These are phyloP conservation scores for Aphodius sticticus DNA, from an alignment of 2,888 invertebrate genomes.

Conservation along the genomic window DNA sequence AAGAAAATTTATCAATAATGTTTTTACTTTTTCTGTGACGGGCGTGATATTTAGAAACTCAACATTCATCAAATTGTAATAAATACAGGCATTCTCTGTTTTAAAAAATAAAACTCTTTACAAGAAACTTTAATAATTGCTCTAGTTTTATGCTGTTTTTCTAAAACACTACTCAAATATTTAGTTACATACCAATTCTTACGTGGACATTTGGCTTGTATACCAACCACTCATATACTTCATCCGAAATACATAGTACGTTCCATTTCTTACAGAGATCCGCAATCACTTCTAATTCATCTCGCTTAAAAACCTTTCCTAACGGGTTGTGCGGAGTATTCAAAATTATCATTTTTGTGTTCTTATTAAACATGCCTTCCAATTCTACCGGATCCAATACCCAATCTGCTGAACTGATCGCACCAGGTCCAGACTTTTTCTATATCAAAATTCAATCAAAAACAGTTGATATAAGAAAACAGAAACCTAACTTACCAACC, in stretches of 20 bases:
- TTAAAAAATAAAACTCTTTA: too few relatives aligned
- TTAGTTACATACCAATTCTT: constrained; percentile 77
- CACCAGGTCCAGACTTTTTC: constrained; percentile 7
- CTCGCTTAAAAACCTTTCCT: constrained; percentile 83
- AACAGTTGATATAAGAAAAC: constrained; percentile 8
- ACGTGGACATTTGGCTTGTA: constrained; percentile 85
- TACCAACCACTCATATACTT: constrained; percentile 98
- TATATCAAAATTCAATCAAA: constrained; percentile 9
- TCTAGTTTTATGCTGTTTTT: neutral
- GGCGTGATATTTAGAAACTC: neutral
- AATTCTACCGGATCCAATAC: constrained; percentile 84
- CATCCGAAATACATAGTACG: constrained; percentile 91
- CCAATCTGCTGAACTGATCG: constrained; percentile 80
- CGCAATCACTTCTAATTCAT: constrained; percentile 81
- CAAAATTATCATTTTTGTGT: constrained; percentile 94
- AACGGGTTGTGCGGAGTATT: constrained; percentile 98
- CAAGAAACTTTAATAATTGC: too few relatives aligned
- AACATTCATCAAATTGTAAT: neutral
- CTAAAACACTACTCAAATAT: neutral
- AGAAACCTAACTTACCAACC: constrained; percentile 70
- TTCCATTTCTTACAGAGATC: constrained; percentile 92
- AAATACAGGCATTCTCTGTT: too few relatives aligned
- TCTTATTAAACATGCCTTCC: constrained; percentile 78
- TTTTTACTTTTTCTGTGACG: too few relatives aligned
- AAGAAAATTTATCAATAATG: too few relatives aligned